Base-by-base conservation (phyloP, 2,113 vertebrate genomes). In the Pogonocichla stellata region DNA sequence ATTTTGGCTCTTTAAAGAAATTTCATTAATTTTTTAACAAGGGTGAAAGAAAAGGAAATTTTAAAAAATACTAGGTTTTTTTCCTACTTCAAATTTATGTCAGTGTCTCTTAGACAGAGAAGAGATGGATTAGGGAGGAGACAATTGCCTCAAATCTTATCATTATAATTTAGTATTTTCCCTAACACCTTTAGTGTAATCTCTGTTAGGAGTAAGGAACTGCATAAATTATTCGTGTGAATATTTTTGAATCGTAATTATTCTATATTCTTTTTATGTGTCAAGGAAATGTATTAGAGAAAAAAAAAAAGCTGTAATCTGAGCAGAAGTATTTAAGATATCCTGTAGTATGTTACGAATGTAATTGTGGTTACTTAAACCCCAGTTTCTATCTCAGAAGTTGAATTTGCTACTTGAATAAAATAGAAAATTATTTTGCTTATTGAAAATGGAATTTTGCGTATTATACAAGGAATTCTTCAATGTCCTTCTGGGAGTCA, bases 61-160 rank as follows among this genome's bases (percentile, higher is more conserved):
- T 2, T 1, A 5, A 42, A 51, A 36, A 33, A 25, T 9, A 34
- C 2, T 34, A 13, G 10, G 9, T 3, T 29, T 26, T 19, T 53
- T 42, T 64, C 33, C 12, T n/a, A 9, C 7, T 81, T 58, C 11
- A 66, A 24, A 58, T 65, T 51, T 51, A 14, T 38, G 4, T 50
- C 2, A 0, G 8, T 45, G 19, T 58, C 23, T 6, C 15, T 53
- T 69, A 24, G 18, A 66, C 36, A 51, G 10, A 66, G 13, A 73
- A 45, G 16, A 10, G 10, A n/a, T 54, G 15, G 28, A 38, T 33
- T 53, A 45, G 3, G 13, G 19, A 73, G 15, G 12, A 58, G 12
- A 43, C 28, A 66, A n/a, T 51, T 38, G 12, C 28, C 28, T 73
- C 33, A 51, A 51, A 50, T 80, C 3, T 56, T 50, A 42, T 10